Conservation (phyloP, 2,113 vertebrate species). For the Machaerirhynchus nigripectus region DNA sequence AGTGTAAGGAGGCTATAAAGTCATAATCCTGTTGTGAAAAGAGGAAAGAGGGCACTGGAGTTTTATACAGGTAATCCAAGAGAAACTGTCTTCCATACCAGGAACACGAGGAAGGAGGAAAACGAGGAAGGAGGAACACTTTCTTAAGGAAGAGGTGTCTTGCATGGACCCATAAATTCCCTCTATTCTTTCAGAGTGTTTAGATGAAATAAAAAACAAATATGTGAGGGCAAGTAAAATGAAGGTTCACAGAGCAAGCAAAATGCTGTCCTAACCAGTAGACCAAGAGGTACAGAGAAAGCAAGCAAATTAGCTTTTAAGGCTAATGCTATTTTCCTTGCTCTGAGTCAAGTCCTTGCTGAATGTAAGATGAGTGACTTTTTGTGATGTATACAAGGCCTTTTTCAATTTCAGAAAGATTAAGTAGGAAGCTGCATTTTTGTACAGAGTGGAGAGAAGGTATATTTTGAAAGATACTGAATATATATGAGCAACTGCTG, state of each 20-base stretch:
- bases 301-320: not conserved
- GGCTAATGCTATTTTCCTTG: not conserved
- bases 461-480: not conserved
- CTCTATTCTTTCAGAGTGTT: not conserved
- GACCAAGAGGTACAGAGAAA: not conserved
- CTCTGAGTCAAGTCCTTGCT: not conserved
- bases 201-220: not conserved
- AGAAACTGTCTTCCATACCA: not conserved
- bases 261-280: not conserved
- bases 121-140: not conserved
- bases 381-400: not conserved
- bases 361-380: not conserved
- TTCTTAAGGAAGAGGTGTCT: not conserved
- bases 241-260: not conserved
- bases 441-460: not conserved
- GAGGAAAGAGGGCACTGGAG: not conserved
- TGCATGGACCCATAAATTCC: not conserved
- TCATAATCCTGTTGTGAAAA: not conserved
- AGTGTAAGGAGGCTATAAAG: not conserved
- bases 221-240: not conserved
- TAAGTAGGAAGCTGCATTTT: not conserved
- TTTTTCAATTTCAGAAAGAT: not conserved
- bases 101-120: not conserved
- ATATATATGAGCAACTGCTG: not conserved
- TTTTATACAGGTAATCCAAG: not conserved